Conservation (phyloP, 2,113 vertebrate genomes). For the Origma solitaria region DNA sequence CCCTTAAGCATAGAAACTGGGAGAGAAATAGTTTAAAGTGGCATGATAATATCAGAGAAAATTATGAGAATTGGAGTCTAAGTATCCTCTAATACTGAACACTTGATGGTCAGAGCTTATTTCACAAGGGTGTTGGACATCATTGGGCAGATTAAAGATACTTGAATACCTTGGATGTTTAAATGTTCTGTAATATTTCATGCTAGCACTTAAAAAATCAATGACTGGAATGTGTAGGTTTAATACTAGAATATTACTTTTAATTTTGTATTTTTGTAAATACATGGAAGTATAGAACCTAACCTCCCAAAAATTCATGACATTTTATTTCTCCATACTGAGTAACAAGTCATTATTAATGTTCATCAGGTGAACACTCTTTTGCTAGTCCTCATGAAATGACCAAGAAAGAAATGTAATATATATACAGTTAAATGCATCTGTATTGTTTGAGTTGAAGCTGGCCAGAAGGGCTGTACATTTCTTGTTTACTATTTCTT, state of each 20-base stretch:
- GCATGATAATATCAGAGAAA: not conserved
- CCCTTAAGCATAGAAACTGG: not conserved
- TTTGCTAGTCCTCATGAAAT: not conserved
- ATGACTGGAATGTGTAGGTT: not conserved
- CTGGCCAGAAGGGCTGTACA: not conserved
- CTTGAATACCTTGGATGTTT: conserved; percentile 15
- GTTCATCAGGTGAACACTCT: not conserved
- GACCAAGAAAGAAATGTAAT: not conserved
- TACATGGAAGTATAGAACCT: not conserved
- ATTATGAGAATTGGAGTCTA: not conserved
- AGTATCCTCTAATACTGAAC: conserved; percentile 20
- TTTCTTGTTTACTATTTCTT: conserved; percentile 9
- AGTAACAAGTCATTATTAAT: not conserved
- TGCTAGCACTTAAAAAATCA: not conserved
- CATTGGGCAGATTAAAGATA: not conserved
- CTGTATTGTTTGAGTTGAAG: not conserved
- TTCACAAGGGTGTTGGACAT: conserved; percentile 10
- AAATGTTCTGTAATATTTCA: conserved; percentile 51
- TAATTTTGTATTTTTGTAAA: conserved; percentile 43
- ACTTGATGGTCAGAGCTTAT: conserved; percentile 51
- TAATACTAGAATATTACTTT: conserved; percentile 19
- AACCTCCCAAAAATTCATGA: not conserved
- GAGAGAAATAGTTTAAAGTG: conserved; percentile 28
- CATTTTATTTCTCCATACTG: not conserved
- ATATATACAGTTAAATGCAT: not conserved